Conservation (phyloP, 2,113 vertebrate genomes). For the Alligator mississippiensis region DNA sequence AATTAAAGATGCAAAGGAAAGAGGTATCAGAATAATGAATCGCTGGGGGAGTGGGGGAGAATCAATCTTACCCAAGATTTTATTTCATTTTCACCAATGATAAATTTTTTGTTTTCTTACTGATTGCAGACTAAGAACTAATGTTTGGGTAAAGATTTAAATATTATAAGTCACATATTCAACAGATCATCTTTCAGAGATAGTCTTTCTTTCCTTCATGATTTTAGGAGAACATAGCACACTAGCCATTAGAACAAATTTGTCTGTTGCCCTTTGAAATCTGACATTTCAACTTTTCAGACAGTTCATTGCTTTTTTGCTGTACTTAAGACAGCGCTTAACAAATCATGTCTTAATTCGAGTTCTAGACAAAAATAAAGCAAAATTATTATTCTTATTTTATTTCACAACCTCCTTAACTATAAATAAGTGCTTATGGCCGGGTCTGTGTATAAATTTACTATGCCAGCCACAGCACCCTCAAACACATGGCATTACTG, state of each 20-base stretch:
- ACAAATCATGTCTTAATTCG: background rate
- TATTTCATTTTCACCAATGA: background rate
- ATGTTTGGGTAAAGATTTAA: background rate
- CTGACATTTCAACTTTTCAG: background rate
- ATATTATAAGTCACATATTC: background rate
- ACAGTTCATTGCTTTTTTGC: background rate
- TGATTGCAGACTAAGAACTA: background rate
- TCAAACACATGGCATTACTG: background rate
- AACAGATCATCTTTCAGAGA: background rate
- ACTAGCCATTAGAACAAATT: background rate
- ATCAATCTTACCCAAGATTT: background rate
- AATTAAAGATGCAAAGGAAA: background rate
- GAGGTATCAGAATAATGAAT: accelerated
- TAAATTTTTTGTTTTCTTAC: background rate
- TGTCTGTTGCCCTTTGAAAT: background rate
- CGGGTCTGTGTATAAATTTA: too few species aligned
- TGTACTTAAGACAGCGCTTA: background rate
- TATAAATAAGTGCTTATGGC: background rate
- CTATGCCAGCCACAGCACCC: background rate
- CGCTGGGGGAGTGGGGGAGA: background rate
- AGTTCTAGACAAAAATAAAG: background rate
- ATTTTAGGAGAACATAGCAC: background rate
- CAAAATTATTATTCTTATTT: background rate
- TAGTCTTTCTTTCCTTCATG: background rate
- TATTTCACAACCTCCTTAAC: background rate